Evolutionary conservation across 2,113 vertebrate species (phyloP), one percentile per base, ranked within the genome.

Genomic region (Engystomops pustulosus): DNA sequence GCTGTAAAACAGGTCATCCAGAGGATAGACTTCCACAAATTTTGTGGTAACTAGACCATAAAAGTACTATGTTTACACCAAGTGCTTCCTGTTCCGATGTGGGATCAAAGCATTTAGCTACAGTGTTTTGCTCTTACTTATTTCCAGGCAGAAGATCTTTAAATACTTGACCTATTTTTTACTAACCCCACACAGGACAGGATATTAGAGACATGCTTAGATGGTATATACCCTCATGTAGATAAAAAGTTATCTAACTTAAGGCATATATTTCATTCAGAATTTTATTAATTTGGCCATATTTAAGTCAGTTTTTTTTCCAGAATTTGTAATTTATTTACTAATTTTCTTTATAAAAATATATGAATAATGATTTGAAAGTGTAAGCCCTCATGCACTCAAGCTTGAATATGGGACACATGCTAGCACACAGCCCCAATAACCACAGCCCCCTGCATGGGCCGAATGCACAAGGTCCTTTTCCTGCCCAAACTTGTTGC

Each of bases 41-140:
- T 49, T 67, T 34, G 41, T 32, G 77, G 41, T 80, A 27, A 49
- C 23, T 27, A 67, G 41, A 51, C 44, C 62, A 80, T 69, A 70
- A 51, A 69, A 20, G 36, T 10, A 34, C 65, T 44, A 69, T 49
- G 47, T 34, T 51, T 49, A 80, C 62, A 80, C 65, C 45, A 80
- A 67, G 11, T 49, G 44, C 62, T 69, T 80, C 79, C 79, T 80
- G 79, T 69, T 30, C 44, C 53, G 15, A 36, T 49, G 27, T 32
- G 18, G 69, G 79, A 80, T 80, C 79, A 80, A 80, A 80, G 78
- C 78, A 44, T 32, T 62, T 45, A 67, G 60, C 41, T 67, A 65
- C 60, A 15, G 36, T 36, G 20, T 23, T 80, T 80, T 51, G 17
- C 65, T 80, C 45, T 49, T 45, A 30, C 49, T 51, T 34, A 69